A percentile compares a stretch with the other conserved stretches of the same genome.
Conservation (phyloP, 2,113 vertebrate genomes). For the Sarotherodon lohbergeri region DNA sequence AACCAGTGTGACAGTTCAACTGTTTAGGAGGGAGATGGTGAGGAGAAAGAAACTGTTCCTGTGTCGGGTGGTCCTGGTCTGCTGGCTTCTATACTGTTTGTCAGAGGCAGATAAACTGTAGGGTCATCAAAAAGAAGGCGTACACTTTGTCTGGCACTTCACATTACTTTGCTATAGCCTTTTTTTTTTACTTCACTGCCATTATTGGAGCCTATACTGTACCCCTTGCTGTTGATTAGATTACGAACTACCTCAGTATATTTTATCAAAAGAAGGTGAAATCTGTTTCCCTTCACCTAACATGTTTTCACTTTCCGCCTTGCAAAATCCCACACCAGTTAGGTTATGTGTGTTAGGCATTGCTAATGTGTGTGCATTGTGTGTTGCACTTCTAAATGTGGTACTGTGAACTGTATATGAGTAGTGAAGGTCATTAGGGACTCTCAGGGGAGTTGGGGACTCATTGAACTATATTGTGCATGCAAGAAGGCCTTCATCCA, state of each 20-base stretch:
- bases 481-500: constrained; percentile 43
- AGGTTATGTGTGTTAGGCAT: background rate
- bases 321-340: background rate
- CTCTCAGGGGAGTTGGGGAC: constrained; percentile 18
- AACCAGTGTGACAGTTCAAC: background rate
- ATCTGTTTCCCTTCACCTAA: constrained; percentile 3
- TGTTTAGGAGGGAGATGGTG: background rate
- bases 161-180: background rate
- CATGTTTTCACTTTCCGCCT: constrained; percentile 25
- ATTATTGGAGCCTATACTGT: background rate
- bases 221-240: constrained; percentile 12
- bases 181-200: background rate
- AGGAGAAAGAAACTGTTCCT: background rate
- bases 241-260: constrained; percentile 19
- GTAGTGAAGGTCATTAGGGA: constrained; percentile 15
- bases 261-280: background rate
- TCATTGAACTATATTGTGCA: constrained; percentile 40
- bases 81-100: background rate
- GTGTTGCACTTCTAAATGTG: background rate
- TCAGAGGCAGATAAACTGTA: background rate
- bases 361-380: background rate
- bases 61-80: accelerated
- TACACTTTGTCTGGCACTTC: background rate
- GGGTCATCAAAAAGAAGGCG: background rate
- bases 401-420: background rate